Evolutionary conservation across 2,888 invertebrate genomes (phyloP), one percentile per base, ranked within the genome.

Genomic region (Hypomecis punctinalis): DNA sequence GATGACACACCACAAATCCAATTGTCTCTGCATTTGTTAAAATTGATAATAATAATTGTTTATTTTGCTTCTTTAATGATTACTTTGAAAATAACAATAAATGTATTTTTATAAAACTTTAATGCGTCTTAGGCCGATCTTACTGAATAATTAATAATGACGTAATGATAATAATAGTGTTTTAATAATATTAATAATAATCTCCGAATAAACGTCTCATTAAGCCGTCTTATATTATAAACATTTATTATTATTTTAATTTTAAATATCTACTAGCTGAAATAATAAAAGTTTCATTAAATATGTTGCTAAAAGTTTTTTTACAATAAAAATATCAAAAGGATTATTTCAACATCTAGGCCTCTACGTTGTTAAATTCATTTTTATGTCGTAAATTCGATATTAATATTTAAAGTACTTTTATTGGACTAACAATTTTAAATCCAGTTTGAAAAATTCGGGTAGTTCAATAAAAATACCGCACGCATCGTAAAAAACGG

Each of bases 351-450:
- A 33, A 64, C 45, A 39, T 13, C 39, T 70, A 67, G 70, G 72
- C 72, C 72, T 60, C 72, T 72, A 72, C 39, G 23, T 68, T 66
- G 63, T 66, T 72, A 72, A 72, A 72, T 72, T 72, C 70, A 68
- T 70, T 62, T 65, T 68, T 59, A 63, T 64, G 54, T 37, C 52
- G 57, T 72, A 72, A 72, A 72, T 72, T 72, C 72, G 72, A 57
- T 66, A 56, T 60, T 67, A 68, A 39, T 52, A 33, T 42, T 58
- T 55, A 53, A 58, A 45, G 39, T 23, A 23, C 51, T 63, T 57
- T 53, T 11, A 40, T 48, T 52, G 49, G 59, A 63, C 52, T 58
- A 53, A 48, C 58, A 47, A 47, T 40, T 42, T 54, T 8, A 11
- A n/a, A 36, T 7, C 9, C 10, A 23, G 13, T 8, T 23, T 23